Conservation (phyloP, 2,113 vertebrate genomes). For the Alexandromys fortis region DNA sequence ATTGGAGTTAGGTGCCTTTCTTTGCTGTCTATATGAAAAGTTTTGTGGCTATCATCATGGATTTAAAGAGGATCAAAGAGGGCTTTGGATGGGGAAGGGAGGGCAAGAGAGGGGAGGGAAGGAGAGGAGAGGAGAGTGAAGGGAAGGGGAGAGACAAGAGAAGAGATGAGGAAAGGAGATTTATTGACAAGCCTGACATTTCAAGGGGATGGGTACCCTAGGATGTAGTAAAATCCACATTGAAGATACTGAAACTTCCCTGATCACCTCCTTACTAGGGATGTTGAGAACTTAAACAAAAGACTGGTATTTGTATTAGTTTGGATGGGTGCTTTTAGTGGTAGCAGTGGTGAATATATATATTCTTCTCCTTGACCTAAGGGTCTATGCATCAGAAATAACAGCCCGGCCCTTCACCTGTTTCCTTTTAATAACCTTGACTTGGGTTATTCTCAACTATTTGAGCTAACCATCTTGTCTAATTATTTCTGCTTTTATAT, state of each 20-base stretch:
- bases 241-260: background rate
- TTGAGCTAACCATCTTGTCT: background rate
- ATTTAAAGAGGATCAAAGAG: background rate
- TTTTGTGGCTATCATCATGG: background rate
- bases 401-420: background rate
- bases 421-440: background rate
- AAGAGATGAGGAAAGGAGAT: background rate
- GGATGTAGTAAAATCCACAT: background rate
- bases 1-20: background rate
- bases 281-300: slow-evolving; percentile 1
- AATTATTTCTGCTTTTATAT: background rate
- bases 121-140: too few species aligned
- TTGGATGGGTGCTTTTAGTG: background rate
- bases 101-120: background rate
- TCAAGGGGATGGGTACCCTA: background rate
- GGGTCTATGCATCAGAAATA: background rate
- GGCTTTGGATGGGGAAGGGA: background rate
- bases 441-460: background rate
- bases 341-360: too few species aligned
- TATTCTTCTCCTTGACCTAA: slow-evolving; percentile 12
- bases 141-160: background rate
- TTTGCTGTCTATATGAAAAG: background rate
- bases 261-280: background rate
- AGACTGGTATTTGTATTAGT: background rate
- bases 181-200: background rate